Percentiles rank a stretch among this genome's conserved stretches.
These are phyloP conservation scores for Stictonetta naevosa DNA, from an alignment of 2,113 vertebrate genomes.

Conservation along the genomic window DNA sequence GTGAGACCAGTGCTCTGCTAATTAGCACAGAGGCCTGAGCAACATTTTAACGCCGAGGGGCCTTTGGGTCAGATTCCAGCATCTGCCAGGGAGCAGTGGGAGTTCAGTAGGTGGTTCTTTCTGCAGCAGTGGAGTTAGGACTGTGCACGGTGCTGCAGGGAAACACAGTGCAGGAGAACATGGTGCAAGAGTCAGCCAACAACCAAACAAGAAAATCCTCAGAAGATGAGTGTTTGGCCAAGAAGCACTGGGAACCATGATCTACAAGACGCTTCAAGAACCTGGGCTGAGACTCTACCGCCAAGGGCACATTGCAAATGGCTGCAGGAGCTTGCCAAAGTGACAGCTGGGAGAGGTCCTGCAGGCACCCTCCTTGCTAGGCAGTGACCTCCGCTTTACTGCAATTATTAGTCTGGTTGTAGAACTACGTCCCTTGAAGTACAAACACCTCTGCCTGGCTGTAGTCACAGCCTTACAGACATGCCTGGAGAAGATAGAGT, in stretches of 20 bases:
- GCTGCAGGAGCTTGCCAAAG: not conserved
- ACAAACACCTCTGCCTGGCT: not conserved
- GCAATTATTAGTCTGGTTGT: not conserved
- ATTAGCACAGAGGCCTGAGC: not conserved
- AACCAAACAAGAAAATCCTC: rapidly evolving
- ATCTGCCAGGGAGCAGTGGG: not conserved
- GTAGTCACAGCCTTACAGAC: not conserved
- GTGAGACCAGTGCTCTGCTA: not conserved
- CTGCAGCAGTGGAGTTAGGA: rapidly evolving
- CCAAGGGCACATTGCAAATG: rapidly evolving
- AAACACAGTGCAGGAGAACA: rapidly evolving
- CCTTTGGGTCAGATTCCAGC: rapidly evolving
- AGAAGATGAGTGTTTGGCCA: rapidly evolving
- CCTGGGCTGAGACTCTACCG: not conserved
- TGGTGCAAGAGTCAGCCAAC: rapidly evolving
- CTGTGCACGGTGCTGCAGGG: not conserved
- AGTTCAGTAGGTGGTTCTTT: not conserved
- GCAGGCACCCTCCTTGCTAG: not conserved
- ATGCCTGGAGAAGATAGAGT: not conserved
- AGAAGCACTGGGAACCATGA: not conserved
- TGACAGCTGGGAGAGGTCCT: not conserved
- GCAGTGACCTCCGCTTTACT: not conserved
- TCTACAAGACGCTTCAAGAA: not conserved
- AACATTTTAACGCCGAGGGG: rapidly evolving
- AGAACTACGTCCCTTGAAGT: not conserved